Conservation (phyloP, 2,113 vertebrate genomes). For the Ahaetulla prasina region DNA sequence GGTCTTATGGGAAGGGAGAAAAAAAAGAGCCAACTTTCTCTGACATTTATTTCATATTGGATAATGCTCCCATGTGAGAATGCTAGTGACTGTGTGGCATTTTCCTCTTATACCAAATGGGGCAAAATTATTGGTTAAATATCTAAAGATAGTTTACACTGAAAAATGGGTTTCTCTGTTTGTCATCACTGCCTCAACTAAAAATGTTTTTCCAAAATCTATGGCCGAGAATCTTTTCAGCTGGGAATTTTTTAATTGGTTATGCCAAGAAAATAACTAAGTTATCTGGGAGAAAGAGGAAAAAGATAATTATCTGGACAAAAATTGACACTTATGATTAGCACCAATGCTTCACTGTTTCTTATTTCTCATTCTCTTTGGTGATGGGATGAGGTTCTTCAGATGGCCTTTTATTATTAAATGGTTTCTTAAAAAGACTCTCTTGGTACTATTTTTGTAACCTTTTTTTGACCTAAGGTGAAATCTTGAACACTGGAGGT, state of each 20-base stretch:
- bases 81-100: neutral
- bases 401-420: neutral
- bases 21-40: neutral
- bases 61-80: neutral
- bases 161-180: neutral
- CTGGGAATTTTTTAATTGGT: neutral
- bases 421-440: neutral
- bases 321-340: neutral
- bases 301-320: neutral
- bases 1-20: neutral
- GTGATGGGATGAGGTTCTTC: neutral
- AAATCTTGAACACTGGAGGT: too few species aligned
- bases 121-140: neutral
- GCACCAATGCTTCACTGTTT: neutral
- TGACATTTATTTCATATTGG: neutral
- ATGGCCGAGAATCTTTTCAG: neutral
- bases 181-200: neutral
- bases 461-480: neutral
- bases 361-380: neutral
- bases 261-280: neutral
- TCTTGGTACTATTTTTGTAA: neutral
- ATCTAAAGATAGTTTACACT: neutral
- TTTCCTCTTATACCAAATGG: neutral
- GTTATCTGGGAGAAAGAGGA: neutral
- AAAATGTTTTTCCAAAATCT: neutral